phyloP scores from a whole-genome alignment of 2,888 invertebrate species.

The Agrilus cyanescens region DNA sequence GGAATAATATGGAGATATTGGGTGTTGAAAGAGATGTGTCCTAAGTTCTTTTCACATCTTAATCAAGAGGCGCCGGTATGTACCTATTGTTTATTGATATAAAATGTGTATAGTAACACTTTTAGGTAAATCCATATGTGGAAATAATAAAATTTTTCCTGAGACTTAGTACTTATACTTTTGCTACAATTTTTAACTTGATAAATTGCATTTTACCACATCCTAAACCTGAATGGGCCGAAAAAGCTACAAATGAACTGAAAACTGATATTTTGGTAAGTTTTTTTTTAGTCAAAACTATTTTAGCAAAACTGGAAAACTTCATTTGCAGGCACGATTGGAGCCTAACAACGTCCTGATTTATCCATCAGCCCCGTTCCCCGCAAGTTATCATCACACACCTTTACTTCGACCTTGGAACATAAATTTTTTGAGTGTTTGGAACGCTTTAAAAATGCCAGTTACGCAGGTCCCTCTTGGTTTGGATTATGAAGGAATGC shows the following conservation, averaged over 20 bases:
- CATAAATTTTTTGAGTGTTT: slow-evolving; percentile 73
- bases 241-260: slow-evolving; percentile 43
- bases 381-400: slow-evolving; percentile 74
- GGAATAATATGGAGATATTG: slow-evolving; percentile 62
- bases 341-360: slow-evolving; percentile 71
- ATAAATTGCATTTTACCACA: slow-evolving; percentile 54
- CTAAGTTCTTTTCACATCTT: slow-evolving; percentile 56
- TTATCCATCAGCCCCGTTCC: slow-evolving; percentile 68
- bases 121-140: slow-evolving; percentile 36
- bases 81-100: not conserved
- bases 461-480: slow-evolving; percentile 78
- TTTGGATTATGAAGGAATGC: slow-evolving; percentile 54
- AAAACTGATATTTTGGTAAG: slow-evolving; percentile 48
- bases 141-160: slow-evolving; percentile 51
- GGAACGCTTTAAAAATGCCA: slow-evolving; percentile 75
- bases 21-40: slow-evolving; percentile 55
- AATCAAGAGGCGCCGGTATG: slow-evolving; percentile 34
- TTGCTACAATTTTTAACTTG: slow-evolving; percentile 56
- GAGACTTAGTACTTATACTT: slow-evolving; percentile 50
- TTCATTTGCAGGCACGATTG: slow-evolving; percentile 46
- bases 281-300: slow-evolving; percentile 2
- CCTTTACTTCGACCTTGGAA: slow-evolving; percentile 67
- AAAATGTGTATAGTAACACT: slow-evolving; percentile 5
- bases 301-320: too few relatives aligned
- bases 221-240: slow-evolving; percentile 54